These are phyloP conservation scores for Glyptemys insculpta DNA, from an alignment of 2,797 vertebrate species.

Conservation along the genomic window DNA sequence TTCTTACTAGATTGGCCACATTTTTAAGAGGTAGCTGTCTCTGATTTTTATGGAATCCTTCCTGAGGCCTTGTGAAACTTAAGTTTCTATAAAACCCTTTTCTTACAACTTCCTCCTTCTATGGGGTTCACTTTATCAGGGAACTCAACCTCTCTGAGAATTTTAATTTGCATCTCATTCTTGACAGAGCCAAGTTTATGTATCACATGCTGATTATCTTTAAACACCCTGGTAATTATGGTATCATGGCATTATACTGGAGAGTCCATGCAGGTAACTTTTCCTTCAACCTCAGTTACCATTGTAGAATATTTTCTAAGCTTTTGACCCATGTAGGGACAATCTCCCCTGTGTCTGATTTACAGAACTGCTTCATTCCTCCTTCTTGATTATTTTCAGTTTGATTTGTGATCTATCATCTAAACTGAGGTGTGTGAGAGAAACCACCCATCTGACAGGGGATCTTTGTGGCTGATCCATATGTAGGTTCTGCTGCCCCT, in stretches of 20 bases:
- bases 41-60: neutral
- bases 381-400: slow-evolving; percentile 26
- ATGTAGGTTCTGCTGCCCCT: neutral
- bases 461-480: neutral
- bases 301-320: neutral
- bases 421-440: neutral
- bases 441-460: neutral
- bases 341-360: neutral
- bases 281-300: neutral
- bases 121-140: neutral
- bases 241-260: neutral
- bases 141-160: neutral
- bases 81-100: neutral
- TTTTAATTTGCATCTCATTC: slow-evolving; percentile 1
- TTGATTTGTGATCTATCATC: neutral
- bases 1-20: slow-evolving; percentile 13
- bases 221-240: neutral
- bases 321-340: neutral
- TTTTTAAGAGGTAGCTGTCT: neutral
- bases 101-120: neutral
- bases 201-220: neutral
- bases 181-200: neutral
- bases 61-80: neutral
- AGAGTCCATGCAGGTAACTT: slow-evolving; percentile 5
- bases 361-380: slow-evolving; percentile 2